phyloP scores from a whole-genome alignment of 2,797 vertebrate genomes.

The Coregonus sp. region DNA sequence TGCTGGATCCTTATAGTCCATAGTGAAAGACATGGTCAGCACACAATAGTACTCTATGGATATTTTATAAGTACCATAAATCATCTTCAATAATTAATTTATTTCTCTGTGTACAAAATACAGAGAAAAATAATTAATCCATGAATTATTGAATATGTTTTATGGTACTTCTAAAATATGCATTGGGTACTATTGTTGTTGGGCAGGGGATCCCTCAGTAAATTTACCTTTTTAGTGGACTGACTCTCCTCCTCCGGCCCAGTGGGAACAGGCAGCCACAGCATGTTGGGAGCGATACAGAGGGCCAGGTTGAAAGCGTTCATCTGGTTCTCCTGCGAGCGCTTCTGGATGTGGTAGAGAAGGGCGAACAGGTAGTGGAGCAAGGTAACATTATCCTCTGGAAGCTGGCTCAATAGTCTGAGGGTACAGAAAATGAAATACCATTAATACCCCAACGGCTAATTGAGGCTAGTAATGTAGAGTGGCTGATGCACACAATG shows the following conservation, averaged over 20 bases:
- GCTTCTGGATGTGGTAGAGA: slow-evolving; percentile 74
- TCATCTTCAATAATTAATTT: too few relatives aligned
- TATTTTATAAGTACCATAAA: too few relatives aligned
- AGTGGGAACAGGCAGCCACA: slow-evolving; percentile 71
- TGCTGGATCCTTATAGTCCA: too few relatives aligned
- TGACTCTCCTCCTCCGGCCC: slow-evolving; percentile 75
- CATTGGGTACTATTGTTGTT: too few relatives aligned
- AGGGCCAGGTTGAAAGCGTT: slow-evolving; percentile 78
- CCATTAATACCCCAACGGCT: not conserved
- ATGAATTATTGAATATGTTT: too few relatives aligned
- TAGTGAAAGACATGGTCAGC: too few relatives aligned
- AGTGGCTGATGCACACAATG: not conserved
- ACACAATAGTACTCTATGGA: too few relatives aligned
- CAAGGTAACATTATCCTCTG: slow-evolving; percentile 72
- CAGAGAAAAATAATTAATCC: not conserved
- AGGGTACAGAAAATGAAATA: slow-evolving; percentile 7
- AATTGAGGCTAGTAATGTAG: not conserved
- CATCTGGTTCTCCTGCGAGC: slow-evolving; percentile 77
- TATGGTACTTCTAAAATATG: too few relatives aligned
- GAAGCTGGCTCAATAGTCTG: slow-evolving; percentile 74
- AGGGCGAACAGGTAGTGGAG: slow-evolving; percentile 78
- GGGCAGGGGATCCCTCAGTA: too few relatives aligned
- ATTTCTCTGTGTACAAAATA: too few relatives aligned
- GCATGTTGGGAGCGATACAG: slow-evolving; percentile 81
- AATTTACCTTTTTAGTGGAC: slow-evolving; percentile 72